Conservation (phyloP, 2,888 invertebrate species). For the Noctua pronuba region DNA sequence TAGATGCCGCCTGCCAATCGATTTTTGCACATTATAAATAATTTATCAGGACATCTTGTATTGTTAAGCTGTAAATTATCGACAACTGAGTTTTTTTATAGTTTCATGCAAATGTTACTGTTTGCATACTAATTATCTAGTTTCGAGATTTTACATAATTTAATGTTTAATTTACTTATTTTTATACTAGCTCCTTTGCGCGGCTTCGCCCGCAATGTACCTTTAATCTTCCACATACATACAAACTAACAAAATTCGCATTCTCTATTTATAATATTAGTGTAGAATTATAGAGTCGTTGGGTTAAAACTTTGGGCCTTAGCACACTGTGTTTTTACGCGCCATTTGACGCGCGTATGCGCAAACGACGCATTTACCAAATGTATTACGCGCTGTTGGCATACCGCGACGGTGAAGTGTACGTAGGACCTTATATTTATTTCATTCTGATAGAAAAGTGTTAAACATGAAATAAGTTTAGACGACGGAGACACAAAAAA, state of each 20-base stretch:
- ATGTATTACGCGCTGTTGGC: too few relatives aligned
- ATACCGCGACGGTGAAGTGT: too few relatives aligned
- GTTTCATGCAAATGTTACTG: constrained; percentile 23
- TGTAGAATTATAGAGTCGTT: too few relatives aligned
- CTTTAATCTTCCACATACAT: neutral
- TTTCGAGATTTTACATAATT: constrained; percentile 4
- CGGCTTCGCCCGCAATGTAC: neutral
- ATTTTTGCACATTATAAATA: constrained; percentile 62
- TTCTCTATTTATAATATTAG: neutral
- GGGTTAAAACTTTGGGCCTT: too few relatives aligned
- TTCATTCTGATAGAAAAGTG: neutral
- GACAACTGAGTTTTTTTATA: constrained; percentile 37
- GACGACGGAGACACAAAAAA: neutral
- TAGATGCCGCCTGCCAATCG: constrained; percentile 39
- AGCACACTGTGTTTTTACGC: neutral
- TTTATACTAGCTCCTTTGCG: neutral
- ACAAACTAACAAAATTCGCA: neutral
- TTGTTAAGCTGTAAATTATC: constrained; percentile 20
- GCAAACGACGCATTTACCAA: too few relatives aligned
- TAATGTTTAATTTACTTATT: neutral
- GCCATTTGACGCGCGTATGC: neutral
- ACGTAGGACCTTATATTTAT: neutral
- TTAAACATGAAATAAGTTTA: neutral
- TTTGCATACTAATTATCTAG: constrained; percentile 26
- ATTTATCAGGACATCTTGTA: constrained; percentile 54